Percentiles rank a stretch among this genome's conserved stretches.
Conservation (phyloP, 2,797 vertebrate genomes). For the Amazona ochrocephala region DNA sequence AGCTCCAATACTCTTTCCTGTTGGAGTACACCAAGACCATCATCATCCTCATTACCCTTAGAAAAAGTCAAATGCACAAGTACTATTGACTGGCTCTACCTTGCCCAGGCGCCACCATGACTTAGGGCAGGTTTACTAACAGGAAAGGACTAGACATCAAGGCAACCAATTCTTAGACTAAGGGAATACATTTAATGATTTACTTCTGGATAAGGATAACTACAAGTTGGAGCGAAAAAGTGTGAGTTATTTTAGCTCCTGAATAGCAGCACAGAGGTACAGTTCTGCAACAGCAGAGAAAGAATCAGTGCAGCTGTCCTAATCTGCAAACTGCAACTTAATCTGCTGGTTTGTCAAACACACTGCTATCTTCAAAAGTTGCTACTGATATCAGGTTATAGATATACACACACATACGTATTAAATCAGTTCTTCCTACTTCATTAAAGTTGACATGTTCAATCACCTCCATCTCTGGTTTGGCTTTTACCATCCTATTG, state of each 20-base stretch:
- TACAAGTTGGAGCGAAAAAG: neutral
- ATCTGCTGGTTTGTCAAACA: slow-evolving; percentile 1
- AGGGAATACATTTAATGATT: neutral
- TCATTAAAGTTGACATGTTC: neutral
- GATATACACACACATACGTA: neutral
- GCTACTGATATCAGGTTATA: neutral
- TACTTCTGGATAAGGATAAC: neutral
- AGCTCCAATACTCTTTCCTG: neutral
- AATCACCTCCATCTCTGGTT: neutral
- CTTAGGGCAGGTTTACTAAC: neutral
- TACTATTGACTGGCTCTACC: neutral
- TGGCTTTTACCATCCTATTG: neutral
- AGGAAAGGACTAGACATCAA: neutral
- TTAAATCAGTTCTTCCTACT: neutral
- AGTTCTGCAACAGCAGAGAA: neutral
- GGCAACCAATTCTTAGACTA: neutral
- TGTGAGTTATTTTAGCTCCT: neutral
- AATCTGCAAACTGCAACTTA: neutral
- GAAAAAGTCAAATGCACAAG: neutral
- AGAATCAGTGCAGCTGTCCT: slow-evolving; percentile 9
- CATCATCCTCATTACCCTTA: neutral
- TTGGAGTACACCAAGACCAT: neutral
- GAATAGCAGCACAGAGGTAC: neutral
- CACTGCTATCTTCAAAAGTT: neutral
- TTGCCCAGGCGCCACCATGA: neutral